These are phyloP conservation scores for Leptogaster cylindrica DNA, from an alignment of 2,888 invertebrate genomes.

Conservation along the genomic window DNA sequence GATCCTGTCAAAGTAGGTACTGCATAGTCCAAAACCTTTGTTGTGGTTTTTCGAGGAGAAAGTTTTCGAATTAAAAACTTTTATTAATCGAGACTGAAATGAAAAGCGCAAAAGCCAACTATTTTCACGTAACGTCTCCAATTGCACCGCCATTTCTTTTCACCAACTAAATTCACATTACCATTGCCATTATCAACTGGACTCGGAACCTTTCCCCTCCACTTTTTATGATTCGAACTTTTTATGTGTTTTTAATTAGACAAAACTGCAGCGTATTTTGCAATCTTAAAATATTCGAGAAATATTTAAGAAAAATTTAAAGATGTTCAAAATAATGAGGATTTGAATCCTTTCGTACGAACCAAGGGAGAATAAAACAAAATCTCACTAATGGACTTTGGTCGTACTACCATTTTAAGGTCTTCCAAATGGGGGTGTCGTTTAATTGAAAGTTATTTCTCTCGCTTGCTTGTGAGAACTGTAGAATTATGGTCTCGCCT, in stretches of 20 bases:
- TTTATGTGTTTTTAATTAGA: conserved; percentile 37
- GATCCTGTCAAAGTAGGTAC: neutral
- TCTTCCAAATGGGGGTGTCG: conserved; percentile 8
- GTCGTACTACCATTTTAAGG: too few relatives aligned
- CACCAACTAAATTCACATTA: conserved; percentile 34
- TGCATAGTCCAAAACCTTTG: neutral
- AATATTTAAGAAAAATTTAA: conserved; percentile 20
- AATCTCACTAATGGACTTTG: too few relatives aligned
- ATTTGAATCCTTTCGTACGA: too few relatives aligned
- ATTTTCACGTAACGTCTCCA: neutral
- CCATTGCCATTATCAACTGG: conserved; percentile 28
- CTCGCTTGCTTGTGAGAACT: too few relatives aligned
- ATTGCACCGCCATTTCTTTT: too few relatives aligned
- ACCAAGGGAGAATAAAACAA: too few relatives aligned
- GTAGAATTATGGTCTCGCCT: too few relatives aligned
- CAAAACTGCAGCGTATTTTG: conserved; percentile 25
- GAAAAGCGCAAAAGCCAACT: neutral
- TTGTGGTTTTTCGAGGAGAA: neutral
- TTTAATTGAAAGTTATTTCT: too few relatives aligned
- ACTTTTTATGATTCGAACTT: conserved; percentile 23
- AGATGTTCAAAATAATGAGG: too few relatives aligned
- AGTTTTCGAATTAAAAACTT: conserved; percentile 21
- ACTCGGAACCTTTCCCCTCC: conserved; percentile 8
- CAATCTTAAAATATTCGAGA: neutral
- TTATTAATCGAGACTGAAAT: conserved; percentile 21